Percentiles rank a stretch among this genome's conserved stretches.
Evolutionary conservation across 1,140 invertebrate species (phyloP).

Genomic region (Stegodyphus mimosarum): DNA sequence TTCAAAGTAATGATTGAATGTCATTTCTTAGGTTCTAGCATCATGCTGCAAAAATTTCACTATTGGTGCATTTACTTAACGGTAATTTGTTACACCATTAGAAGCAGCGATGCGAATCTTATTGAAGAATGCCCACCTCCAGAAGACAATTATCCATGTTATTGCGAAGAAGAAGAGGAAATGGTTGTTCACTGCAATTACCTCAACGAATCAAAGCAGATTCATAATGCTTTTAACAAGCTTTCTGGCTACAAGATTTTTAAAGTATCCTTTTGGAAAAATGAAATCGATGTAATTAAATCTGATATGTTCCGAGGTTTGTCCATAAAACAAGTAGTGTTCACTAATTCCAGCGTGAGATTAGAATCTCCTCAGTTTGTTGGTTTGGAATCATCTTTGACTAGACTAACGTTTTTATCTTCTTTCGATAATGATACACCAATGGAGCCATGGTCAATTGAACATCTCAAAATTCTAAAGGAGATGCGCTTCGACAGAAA

Average conservation of each 20-base stretch:
- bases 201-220: constrained; percentile 16
- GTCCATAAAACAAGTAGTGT: constrained; percentile 19
- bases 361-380: constrained; percentile 32
- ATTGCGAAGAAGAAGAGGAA: constrained; percentile 45
- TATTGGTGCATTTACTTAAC: too few species aligned
- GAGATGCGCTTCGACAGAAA: constrained; percentile 40
- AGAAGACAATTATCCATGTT: constrained; percentile 47
- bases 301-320: constrained; percentile 37
- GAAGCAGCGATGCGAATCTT: neutral
- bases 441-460: neutral
- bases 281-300: constrained; percentile 11
- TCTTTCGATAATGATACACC: constrained; percentile 25
- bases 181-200: constrained; percentile 34
- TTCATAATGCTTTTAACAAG: neutral
- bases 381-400: constrained; percentile 28
- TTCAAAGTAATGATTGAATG: too few species aligned
- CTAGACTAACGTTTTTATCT: constrained; percentile 37
- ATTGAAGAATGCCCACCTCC: constrained; percentile 31
- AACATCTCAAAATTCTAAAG: constrained; percentile 23
- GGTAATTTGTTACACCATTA: too few species aligned
- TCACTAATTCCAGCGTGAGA: constrained; percentile 15
- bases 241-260: constrained; percentile 14
- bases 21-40: too few species aligned
- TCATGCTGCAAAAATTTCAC: too few species aligned
- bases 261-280: constrained; percentile 35